Evolutionary conservation across 2,888 invertebrate genomes (phyloP), one percentile per base, ranked within the genome.

Genomic region (Chalcis sispes): DNA sequence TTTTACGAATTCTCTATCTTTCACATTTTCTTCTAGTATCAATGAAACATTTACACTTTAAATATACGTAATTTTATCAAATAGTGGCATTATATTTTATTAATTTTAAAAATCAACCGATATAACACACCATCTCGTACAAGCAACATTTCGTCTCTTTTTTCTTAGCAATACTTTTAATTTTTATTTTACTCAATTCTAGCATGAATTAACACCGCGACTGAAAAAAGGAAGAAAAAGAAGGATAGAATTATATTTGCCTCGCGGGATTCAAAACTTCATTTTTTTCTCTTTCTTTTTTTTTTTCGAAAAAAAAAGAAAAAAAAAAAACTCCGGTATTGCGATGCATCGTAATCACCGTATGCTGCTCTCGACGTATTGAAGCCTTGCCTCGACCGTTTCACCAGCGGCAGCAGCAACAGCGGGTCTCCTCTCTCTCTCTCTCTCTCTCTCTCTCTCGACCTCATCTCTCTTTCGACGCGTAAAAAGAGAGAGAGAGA

Each of bases 311-410:
- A 66, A 61, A 79, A n/a, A n/a, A n/a, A n/a, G n/a, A n/a, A n/a
- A n/a, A n/a, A n/a, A n/a, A n/a, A n/a, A n/a, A n/a, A 79, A 78
- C 70, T 75, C 20, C 72, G 64, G 79, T 76, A 82, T 82, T 81
- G 79, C 79, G 80, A 81, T 80, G 83, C 67, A 80, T 74, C 78
- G 79, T 84, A 81, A 84, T 84, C 79, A 82, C 23, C 23, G 58
- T 18, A 46, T 50, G 40, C 48, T 71, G 58, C 81, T 82, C 80
- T 81, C 81, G 82, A 77, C 81, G 78, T 80, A 81, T 84, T 81
- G 79, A 83, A 78, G n/a, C 77, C 75, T 71, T 72, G 77, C 74
- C 73, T 71, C 70, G 23, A 27, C 50, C 25, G 10, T 48, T 13
- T 25, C n/a, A n/a, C n/a, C n/a, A n/a, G n/a, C n/a, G n/a, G n/a